Percentiles rank a stretch among this genome's conserved stretches.
Conservation (phyloP, 2,797 vertebrate species). For the Alcedo quadribrachys region DNA sequence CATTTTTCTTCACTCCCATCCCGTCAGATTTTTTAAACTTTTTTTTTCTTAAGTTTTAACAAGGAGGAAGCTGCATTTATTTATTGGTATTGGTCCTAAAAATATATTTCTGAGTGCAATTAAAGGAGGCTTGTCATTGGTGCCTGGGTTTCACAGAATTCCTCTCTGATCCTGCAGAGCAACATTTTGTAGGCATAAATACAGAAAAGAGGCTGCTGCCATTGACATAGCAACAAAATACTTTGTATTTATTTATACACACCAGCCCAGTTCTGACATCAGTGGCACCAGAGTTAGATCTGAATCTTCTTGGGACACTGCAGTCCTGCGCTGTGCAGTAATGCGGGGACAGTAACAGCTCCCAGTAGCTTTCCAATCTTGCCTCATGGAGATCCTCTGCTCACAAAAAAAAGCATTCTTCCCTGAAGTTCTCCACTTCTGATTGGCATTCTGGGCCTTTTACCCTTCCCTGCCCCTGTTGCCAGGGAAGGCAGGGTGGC, state of each 20-base stretch:
- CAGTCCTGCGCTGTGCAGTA: neutral
- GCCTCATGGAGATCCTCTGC: neutral
- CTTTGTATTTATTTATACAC: conserved; percentile 20
- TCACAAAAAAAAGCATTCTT: neutral
- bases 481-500: neutral
- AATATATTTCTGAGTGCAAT: conserved; percentile 28
- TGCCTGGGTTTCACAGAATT: conserved; percentile 29
- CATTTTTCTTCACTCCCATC: neutral
- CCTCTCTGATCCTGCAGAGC: neutral
- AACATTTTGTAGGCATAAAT: conserved; percentile 4
- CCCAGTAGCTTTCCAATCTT: conserved; percentile 10
- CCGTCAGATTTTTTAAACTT: neutral
- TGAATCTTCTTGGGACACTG: neutral
- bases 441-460: neutral
- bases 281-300: neutral
- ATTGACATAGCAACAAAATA: conserved; percentile 18
- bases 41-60: conserved; percentile 26
- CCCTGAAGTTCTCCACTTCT: neutral
- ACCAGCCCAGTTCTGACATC: conserved; percentile 25
- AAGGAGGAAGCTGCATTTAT: neutral
- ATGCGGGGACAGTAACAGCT: neutral
- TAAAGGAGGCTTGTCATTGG: conserved; percentile 41
- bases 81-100: conserved; percentile 54
- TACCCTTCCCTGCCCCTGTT: neutral
- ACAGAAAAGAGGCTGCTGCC: conserved; percentile 24